phyloP scores from a whole-genome alignment of 1,140 invertebrate species.

The Drosophila funebris region DNA sequence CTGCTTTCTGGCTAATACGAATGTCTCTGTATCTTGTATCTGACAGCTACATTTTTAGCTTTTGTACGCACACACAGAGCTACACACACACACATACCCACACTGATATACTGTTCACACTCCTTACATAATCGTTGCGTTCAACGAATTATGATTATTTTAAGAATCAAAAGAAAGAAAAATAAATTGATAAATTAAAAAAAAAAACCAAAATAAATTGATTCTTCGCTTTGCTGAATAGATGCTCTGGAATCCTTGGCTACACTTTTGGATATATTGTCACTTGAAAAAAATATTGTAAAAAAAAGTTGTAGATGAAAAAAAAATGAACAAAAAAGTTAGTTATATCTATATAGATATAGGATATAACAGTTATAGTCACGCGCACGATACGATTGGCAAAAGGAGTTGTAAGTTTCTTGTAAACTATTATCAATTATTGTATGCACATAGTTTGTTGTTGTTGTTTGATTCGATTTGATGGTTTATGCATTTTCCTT shows the following conservation, averaged over 20 bases:
- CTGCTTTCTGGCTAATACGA: slow-evolving; percentile 40
- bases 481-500: slow-evolving; percentile 3
- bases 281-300: slow-evolving; percentile 68
- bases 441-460: background rate
- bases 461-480: slow-evolving; percentile 9
- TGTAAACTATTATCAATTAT: background rate
- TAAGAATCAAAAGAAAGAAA: slow-evolving; percentile 13
- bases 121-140: slow-evolving; percentile 59
- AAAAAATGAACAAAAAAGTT: slow-evolving; percentile 25
- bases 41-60: slow-evolving; percentile 65
- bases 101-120: slow-evolving; percentile 18
- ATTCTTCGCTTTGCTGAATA: background rate
- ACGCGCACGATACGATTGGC: slow-evolving; percentile 13
- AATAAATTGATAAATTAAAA: background rate
- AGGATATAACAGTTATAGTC: slow-evolving; percentile 8
- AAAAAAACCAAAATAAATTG: slow-evolving; percentile 11
- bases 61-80: slow-evolving; percentile 39
- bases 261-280: slow-evolving; percentile 8
- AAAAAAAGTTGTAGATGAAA: slow-evolving; percentile 15
- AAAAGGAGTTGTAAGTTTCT: background rate
- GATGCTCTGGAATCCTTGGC: slow-evolving; percentile 21
- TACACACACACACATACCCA: slow-evolving; percentile 43
- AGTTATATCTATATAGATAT: background rate
- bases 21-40: slow-evolving; percentile 58
- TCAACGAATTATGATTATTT: slow-evolving; percentile 37